These are phyloP conservation scores for Coryphaenoides rupestris DNA, from an alignment of 2,113 vertebrate species.

Conservation along the genomic window DNA sequence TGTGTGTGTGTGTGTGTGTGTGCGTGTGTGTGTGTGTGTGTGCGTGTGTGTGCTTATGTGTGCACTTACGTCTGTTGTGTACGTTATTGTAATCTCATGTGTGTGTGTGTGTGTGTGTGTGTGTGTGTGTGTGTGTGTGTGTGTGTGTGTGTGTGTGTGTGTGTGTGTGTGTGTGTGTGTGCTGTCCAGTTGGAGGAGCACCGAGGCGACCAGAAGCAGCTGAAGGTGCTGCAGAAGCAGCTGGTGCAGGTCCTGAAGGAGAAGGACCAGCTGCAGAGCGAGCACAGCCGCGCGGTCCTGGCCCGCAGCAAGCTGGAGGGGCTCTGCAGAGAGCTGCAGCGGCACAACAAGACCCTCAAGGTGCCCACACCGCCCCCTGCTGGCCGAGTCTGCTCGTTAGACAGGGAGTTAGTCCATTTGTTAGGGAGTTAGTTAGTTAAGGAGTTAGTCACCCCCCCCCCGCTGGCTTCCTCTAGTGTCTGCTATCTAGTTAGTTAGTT, in stretches of 20 bases:
- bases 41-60: not conserved
- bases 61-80: no score
- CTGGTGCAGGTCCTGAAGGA: conserved; percentile 87
- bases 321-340: conserved; percentile 93
- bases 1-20: conserved; percentile 4
- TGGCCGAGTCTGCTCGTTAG: no score
- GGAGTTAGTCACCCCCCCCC: no score
- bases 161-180: not conserved
- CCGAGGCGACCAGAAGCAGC: conserved; percentile 87
- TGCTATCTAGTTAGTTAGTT: no score
- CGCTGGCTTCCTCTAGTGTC: no score
- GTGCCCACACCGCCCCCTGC: conserved; percentile 51
- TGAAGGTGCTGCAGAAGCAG: conserved; percentile 90
- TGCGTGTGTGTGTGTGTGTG: not conserved
- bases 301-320: conserved; percentile 96
- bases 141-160: no score
- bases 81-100: no score
- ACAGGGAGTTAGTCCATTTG: no score
- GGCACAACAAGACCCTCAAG: conserved; percentile 98
- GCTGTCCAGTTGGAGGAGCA: conserved; percentile 85
- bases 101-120: conserved; percentile 4
- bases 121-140: not conserved
- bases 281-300: conserved; percentile 90
- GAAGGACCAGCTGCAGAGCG: conserved; percentile 93
- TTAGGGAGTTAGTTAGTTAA: no score